phyloP scores from a whole-genome alignment of 2,888 invertebrate genomes.

The Rhagonycha lutea region DNA sequence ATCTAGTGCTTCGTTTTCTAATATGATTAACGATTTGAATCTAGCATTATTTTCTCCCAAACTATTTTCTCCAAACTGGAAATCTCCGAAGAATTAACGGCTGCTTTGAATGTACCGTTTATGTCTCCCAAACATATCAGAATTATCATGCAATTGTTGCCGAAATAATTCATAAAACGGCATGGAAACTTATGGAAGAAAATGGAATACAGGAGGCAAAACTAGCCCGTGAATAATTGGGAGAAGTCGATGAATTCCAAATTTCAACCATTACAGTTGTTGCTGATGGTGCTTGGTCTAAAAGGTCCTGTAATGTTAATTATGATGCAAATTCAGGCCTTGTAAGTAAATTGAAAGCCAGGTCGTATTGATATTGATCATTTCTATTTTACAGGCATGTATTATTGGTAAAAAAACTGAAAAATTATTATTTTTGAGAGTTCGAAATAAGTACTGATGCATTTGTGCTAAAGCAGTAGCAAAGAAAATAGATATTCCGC shows the following conservation, averaged over 20 bases:
- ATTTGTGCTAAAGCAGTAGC: not conserved
- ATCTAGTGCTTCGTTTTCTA: not conserved
- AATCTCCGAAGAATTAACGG: not conserved
- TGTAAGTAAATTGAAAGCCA: no score
- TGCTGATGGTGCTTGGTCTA: not conserved
- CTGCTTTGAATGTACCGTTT: not conserved
- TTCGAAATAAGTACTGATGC: conserved; percentile 1
- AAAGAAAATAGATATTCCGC: not conserved
- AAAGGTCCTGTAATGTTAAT: not conserved
- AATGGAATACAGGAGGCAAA: not conserved
- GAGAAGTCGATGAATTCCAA: not conserved
- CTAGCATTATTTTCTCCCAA: not conserved
- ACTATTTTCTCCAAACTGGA: not conserved
- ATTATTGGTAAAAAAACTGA: not conserved
- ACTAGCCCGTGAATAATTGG: not conserved
- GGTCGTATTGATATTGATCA: not conserved
- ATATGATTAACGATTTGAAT: no score
- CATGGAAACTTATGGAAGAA: not conserved
- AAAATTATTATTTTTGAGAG: not conserved
- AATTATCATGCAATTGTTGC: not conserved
- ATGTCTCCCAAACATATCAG: not conserved
- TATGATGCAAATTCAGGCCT: no score
- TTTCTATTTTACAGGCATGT: not conserved
- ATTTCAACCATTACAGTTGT: not conserved
- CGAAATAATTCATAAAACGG: not conserved